Base-by-base conservation (phyloP, 2,113 vertebrate genomes). In the Coturnix japonica region DNA sequence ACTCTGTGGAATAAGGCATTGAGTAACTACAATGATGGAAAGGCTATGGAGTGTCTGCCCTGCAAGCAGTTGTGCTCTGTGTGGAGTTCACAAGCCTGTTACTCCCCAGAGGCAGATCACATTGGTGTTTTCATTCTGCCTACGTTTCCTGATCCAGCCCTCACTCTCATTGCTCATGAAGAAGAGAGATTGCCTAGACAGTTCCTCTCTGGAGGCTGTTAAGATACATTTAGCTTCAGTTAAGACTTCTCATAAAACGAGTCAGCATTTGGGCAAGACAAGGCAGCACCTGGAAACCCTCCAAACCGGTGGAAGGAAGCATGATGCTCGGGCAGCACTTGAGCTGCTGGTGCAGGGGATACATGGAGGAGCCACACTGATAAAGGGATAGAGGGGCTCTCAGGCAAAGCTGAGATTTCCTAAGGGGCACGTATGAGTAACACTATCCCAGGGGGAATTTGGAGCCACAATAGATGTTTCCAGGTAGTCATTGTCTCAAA, bases 181-280 rank as follows among this genome's bases (percentile, higher is more conserved):
- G 43, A 59, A 77, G 49, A 67, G 79, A 64, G 59, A n/a, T 20
- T 85, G 65, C 49, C 0, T 31, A 69, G 83, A 76, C 19, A 0
- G 54, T 81, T 87, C 75, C 79, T 78, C 87, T 92, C 83, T 1
- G 0, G 60, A 84, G 85, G 77, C 59, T 89, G 35, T 28, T 60
- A 60, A 93, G 82, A 64, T 83, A 70, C 13, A 11, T 39, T 66
- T 76, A 92, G n/a, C 46, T 83, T 90, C 69, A 71, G 46, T 80
- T 83, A 92, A 94, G 69, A 65, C 69, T 83, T 28, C 57, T 92
- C 90, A 92, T 87, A 94, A 90, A 90, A 81, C 65, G 2, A 87
- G 65, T 87, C 79, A 64, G 83, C 44, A 61, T 87, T 85, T 33
- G 56, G 87, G 90, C 82, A 86, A 87, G 77, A 80, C 75, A 80